phyloP scores from a whole-genome alignment of 2,797 vertebrate species.

The Gambelia wislizenii region DNA sequence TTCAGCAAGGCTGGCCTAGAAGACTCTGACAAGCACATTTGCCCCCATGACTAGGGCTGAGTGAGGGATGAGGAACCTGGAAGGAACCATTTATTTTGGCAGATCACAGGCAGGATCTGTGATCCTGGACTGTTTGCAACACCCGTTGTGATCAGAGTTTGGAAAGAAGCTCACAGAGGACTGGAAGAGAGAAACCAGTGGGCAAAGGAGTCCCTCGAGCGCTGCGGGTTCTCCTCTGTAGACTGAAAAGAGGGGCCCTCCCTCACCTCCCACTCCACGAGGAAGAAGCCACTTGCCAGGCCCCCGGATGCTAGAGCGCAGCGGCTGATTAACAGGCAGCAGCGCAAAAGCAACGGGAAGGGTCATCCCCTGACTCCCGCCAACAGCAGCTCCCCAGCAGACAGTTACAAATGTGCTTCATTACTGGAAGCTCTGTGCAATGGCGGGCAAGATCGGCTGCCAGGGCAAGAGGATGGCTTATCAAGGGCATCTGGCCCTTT shows the following conservation, averaged over 20 bases:
- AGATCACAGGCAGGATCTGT: background rate
- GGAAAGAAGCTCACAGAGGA: no score
- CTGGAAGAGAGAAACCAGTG: background rate
- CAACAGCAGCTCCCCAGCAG: background rate
- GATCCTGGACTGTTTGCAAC: no score
- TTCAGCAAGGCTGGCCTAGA: background rate
- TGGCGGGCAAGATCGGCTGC: background rate
- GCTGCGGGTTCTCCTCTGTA: background rate
- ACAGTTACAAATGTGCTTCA: conserved; percentile 3
- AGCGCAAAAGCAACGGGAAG: background rate
- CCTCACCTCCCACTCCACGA: background rate
- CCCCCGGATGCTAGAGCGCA: background rate
- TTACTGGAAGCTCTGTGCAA: background rate
- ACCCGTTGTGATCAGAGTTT: background rate
- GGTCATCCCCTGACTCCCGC: background rate
- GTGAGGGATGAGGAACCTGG: background rate
- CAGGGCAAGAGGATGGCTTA: background rate
- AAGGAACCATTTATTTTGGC: background rate
- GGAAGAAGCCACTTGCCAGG: background rate
- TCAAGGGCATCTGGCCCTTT: background rate
- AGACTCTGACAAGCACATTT: no score
- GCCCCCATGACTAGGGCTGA: background rate
- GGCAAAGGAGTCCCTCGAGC: background rate
- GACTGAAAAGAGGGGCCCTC: background rate
- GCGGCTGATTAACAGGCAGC: fast-evolving